phyloP scores from a whole-genome alignment of 2,888 invertebrate genomes.

The Brachypalpus laphriformis region DNA sequence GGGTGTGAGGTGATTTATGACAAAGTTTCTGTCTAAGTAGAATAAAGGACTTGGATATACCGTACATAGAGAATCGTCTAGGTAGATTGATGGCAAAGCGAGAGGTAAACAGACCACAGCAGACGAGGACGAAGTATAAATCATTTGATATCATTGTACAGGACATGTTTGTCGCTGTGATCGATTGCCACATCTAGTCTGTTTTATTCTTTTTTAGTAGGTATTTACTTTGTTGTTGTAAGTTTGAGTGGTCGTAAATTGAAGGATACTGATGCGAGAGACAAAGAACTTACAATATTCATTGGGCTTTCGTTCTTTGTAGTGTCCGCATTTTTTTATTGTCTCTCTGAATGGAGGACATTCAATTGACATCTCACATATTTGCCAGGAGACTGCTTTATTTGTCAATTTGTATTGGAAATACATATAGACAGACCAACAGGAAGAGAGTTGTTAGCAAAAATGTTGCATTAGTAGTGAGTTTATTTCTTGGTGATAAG shows the following conservation, averaged over 20 bases:
- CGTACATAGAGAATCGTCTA: not conserved
- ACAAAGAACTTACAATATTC: not conserved
- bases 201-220: not conserved
- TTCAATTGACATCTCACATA: slow-evolving; percentile 6
- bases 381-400: not conserved
- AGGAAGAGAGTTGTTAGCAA: not conserved
- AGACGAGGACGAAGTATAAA: slow-evolving; percentile 5
- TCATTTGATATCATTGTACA: slow-evolving; percentile 12
- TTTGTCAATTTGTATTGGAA: not conserved
- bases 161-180: slow-evolving; percentile 9
- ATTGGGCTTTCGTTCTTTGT: not conserved
- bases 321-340: slow-evolving; percentile 4
- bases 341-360: not conserved
- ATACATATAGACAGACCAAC: not conserved
- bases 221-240: not conserved
- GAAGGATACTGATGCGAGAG: not conserved
- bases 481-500: not conserved
- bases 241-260: slow-evolving; percentile 10
- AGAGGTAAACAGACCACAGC: not conserved
- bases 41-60: not conserved
- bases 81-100: not conserved
- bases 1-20: slow-evolving; percentile 23
- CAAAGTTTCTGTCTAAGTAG: not conserved
- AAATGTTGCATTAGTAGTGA: not conserved
- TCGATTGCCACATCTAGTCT: slow-evolving; percentile 9